Evolutionary conservation across 2,113 vertebrate genomes (phyloP).

Genomic region (Chloebia gouldiae): DNA sequence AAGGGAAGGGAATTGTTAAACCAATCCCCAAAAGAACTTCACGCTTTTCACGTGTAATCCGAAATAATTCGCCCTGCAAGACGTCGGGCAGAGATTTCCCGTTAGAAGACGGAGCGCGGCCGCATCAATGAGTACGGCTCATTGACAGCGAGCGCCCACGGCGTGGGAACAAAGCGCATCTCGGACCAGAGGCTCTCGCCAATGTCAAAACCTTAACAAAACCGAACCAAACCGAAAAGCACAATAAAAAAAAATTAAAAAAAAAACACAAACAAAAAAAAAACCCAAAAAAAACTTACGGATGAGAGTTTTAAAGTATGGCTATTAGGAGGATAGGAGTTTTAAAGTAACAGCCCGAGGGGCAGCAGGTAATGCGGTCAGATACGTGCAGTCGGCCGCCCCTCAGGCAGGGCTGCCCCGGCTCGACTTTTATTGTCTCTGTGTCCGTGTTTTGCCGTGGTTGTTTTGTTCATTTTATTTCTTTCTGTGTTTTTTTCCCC

Average conservation of each 20-base stretch:
- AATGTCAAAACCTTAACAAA: not conserved
- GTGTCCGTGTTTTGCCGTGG: not conserved
- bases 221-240: not conserved
- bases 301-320: not conserved
- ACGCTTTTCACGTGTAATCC: not conserved
- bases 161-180: not conserved
- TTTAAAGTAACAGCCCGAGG: not conserved
- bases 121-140: not conserved
- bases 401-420: not conserved
- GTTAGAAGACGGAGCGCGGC: not conserved
- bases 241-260: too few relatives aligned
- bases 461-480: constrained; percentile 44
- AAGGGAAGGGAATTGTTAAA: not conserved
- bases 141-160: accelerated
- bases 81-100: not conserved
- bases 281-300: too few relatives aligned
- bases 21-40: not conserved
- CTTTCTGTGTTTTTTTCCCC: not conserved
- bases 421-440: constrained; percentile 44
- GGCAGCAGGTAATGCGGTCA: not conserved
- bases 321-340: accelerated
- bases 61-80: not conserved
- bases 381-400: not conserved
- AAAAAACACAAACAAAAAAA: too few relatives aligned
- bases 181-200: not conserved